Base-by-base conservation (phyloP, 2,797 vertebrate species). In the Allobates femoralis region DNA sequence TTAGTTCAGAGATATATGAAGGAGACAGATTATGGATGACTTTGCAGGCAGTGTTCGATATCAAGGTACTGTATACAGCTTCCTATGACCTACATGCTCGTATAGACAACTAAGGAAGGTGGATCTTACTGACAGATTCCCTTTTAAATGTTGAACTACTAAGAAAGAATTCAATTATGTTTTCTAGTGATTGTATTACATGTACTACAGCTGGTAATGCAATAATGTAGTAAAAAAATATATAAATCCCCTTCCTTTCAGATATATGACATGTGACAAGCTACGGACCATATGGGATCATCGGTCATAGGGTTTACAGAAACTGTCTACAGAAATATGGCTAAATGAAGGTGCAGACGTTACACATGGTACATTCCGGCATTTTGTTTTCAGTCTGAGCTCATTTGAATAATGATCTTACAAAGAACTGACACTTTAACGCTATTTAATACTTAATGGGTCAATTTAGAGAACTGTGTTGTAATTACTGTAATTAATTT, bases 381-480 rank as follows among this genome's bases (percentile, higher is more conserved):
- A 73, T 16, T 23, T 46, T 73, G 34, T 50, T 71, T 41, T 41
- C 67, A 23, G 67, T 10, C 0, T 14, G 21, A 15, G 21, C 21
- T 41, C 19, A 71, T 46, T 71, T 67, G 21, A 71, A 71, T 71
- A 71, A 71, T n/a, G 41, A 34, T 46, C 34, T 14, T 71, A n/a
- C 34, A n/a, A 41, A 14, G 21, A 21, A 46, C 21, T 21, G 11
- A 23, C 34, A 41, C 67, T 71, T 71, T 46, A 41, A 71, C 14
- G n/a, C 21, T n/a, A 34, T 46, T 5, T 12, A n/a, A n/a, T n/a
- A n/a, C 1, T 46, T 71, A 15, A 14, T n/a, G 5, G 67, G 67
- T 71, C 34, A 46, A 71, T 46, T n/a, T 46, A 41, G 21, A 69
- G 12, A 69, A 41, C 21, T 41, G 37, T 23, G n/a, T 16, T 26